These are phyloP conservation scores for Daptonema setosum DNA, from an alignment of 2,888 invertebrate species.

Conservation along the genomic window DNA sequence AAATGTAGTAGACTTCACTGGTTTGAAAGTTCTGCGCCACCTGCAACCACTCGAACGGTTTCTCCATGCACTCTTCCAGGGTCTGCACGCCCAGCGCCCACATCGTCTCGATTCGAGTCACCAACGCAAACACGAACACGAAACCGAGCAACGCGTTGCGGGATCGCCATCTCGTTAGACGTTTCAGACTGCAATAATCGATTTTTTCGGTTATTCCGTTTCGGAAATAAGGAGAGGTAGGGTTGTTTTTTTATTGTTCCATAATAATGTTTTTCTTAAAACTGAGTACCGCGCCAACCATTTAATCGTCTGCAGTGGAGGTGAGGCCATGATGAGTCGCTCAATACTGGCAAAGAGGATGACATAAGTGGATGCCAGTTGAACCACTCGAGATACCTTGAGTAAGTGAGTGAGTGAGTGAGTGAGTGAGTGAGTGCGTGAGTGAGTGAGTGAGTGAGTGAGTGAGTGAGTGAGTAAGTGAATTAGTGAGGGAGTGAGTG, in stretches of 20 bases:
- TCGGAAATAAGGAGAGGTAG: too few relatives aligned
- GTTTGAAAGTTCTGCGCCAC: not conserved
- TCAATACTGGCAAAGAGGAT: not conserved
- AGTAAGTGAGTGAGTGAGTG: too few relatives aligned
- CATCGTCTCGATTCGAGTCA: not conserved
- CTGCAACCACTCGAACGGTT: not conserved
- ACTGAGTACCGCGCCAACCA: not conserved
- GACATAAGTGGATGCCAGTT: not conserved
- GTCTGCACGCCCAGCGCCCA: not conserved
- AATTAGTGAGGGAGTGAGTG: too few relatives aligned
- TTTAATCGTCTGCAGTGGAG: not conserved
- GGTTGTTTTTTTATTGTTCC: too few relatives aligned
- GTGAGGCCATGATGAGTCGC: not conserved
- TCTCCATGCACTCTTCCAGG: not conserved
- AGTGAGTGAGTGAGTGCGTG: too few relatives aligned
- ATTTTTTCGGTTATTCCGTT: too few relatives aligned
- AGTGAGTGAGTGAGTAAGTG: too few relatives aligned
- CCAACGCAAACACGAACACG: not conserved
- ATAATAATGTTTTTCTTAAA: not conserved
- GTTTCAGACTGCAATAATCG: not conserved
- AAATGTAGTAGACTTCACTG: not conserved
- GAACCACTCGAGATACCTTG: not conserved
- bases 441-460: too few relatives aligned
- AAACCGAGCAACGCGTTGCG: not conserved
- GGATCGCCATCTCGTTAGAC: not conserved